These are phyloP conservation scores for Cottoperca gobio DNA, from an alignment of 2,797 vertebrate species.

Conservation along the genomic window DNA sequence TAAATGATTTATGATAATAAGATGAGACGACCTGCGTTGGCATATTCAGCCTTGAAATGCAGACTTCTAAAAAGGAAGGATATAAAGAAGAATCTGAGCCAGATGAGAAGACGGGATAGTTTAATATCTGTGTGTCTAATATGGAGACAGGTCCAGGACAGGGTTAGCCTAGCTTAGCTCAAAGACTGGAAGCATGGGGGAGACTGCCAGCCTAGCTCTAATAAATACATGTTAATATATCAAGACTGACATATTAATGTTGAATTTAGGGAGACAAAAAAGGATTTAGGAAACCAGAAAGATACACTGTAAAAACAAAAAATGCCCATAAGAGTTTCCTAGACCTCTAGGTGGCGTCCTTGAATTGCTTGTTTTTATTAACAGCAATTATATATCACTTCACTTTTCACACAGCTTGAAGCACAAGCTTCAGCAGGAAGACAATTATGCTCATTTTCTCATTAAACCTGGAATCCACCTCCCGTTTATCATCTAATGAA, in stretches of 20 bases:
- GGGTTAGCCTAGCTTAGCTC: background rate
- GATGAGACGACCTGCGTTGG: background rate
- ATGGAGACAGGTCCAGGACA: too few relatives aligned
- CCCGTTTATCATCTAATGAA: conserved; percentile 10
- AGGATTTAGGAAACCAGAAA: too few relatives aligned
- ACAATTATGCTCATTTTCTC: conserved; percentile 7
- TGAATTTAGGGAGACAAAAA: too few relatives aligned
- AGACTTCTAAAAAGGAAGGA: background rate
- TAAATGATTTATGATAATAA: too few relatives aligned
- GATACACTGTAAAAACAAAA: background rate
- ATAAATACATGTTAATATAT: background rate
- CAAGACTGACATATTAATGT: background rate
- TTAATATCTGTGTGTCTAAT: background rate
- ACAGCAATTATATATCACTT: background rate
- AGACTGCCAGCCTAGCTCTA: background rate
- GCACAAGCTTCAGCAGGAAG: conserved; percentile 9
- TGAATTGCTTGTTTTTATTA: too few relatives aligned
- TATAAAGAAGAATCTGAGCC: background rate
- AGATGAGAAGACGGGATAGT: background rate
- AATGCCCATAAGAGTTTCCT: too few relatives aligned
- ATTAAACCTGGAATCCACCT: background rate
- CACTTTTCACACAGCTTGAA: background rate
- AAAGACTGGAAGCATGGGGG: background rate
- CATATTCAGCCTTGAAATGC: background rate
- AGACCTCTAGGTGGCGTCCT: background rate